These are phyloP conservation scores for Pseudococcus longispinus DNA, from an alignment of 2,888 invertebrate genomes.

Conservation along the genomic window DNA sequence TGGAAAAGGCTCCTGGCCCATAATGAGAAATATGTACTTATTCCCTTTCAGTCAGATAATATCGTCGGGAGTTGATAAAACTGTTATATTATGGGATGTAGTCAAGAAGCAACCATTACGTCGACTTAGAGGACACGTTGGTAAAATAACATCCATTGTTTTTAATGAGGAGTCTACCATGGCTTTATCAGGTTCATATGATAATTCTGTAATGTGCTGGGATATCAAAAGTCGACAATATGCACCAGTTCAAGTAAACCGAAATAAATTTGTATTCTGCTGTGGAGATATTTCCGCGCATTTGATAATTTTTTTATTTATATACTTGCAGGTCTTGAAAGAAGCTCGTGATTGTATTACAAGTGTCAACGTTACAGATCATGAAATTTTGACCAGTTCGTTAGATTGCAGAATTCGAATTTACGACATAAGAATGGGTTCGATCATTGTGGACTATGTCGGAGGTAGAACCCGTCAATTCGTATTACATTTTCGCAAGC, in stretches of 20 bases:
- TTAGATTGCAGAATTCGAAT: constrained; percentile 85
- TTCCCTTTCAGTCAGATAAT: constrained; percentile 73
- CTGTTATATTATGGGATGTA: constrained; percentile 95
- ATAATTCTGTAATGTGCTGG: constrained; percentile 93
- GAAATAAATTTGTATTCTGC: not conserved
- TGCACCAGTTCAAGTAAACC: constrained; percentile 75
- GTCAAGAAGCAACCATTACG: constrained; percentile 85
- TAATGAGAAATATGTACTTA: not conserved
- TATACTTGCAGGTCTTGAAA: constrained; percentile 69
- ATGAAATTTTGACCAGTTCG: constrained; percentile 89
- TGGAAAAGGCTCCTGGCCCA: no score
- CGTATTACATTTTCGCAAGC: not conserved
- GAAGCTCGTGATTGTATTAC: constrained; percentile 94
- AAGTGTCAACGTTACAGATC: constrained; percentile 79
- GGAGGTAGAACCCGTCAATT: constrained; percentile 69
- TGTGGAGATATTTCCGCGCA: not conserved
- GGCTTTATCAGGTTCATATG: constrained; percentile 90
- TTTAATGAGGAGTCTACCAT: constrained; percentile 96
- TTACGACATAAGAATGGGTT: constrained; percentile 91
- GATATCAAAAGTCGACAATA: constrained; percentile 75
- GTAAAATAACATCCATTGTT: constrained; percentile 81
- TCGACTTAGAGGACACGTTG: constrained; percentile 86
- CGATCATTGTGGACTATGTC: constrained; percentile 81
- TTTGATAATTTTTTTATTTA: not conserved
- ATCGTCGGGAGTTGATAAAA: constrained; percentile 90